A percentile compares a stretch with the other conserved stretches of the same genome.
Evolutionary conservation across 2,113 vertebrate species (phyloP).

Genomic region (Leucoraja erinaceus): DNA sequence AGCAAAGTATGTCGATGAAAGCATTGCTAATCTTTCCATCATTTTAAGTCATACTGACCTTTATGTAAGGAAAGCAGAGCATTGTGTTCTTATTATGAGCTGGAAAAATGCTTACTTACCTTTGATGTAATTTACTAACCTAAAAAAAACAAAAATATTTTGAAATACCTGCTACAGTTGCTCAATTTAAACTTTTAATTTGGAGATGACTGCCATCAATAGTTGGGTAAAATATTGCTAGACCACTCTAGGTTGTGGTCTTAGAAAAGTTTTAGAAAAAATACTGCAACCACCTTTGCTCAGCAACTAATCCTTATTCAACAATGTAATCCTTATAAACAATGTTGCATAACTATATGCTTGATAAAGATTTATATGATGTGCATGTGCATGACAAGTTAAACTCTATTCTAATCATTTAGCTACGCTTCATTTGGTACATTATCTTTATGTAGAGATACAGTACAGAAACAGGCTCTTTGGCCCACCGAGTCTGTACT

Average conservation of each 20-base stretch:
- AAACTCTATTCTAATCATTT: slow-evolving; percentile 36
- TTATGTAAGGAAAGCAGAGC: neutral
- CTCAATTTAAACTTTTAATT: neutral
- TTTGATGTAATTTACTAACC: neutral
- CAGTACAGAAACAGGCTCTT: too few relatives aligned
- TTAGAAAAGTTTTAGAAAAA: neutral
- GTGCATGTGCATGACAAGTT: neutral
- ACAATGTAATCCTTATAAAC: neutral
- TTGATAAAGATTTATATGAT: neutral
- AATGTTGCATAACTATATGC: neutral
- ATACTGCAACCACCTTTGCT: neutral
- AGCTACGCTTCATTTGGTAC: slow-evolving; percentile 28
- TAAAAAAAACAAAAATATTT: neutral
- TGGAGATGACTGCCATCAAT: neutral
- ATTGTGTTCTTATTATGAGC: neutral
- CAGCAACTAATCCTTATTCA: neutral
- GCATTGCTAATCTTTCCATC: neutral
- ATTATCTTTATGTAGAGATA: too few relatives aligned
- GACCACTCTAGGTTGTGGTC: neutral
- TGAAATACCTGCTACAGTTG: too few relatives aligned
- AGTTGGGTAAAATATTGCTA: neutral
- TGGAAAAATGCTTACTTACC: neutral
- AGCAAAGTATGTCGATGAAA: neutral
- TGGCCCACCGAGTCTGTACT: too few relatives aligned
- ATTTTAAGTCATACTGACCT: neutral